Base-by-base conservation (phyloP, 2,113 vertebrate species). In the Engraulis encrasicolus region DNA sequence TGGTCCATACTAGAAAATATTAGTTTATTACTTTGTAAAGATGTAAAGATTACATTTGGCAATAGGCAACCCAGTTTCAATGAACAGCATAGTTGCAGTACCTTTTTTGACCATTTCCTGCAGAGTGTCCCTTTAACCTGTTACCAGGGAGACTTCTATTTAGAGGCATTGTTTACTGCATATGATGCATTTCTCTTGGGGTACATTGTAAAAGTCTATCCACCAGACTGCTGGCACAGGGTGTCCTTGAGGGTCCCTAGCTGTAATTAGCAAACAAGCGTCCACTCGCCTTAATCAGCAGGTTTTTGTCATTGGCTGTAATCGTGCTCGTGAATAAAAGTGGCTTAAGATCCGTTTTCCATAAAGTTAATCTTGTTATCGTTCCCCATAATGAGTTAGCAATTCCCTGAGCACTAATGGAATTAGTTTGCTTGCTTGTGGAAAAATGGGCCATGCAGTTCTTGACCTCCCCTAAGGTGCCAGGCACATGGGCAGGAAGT, bases 321-420 rank as follows among this genome's bases (percentile, higher is more conserved):
- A 34, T 15, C 9, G 49, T 49, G 23, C 15, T 83, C 77, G n/a
- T 40, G 49, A n/a, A 40, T 49, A 38, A 81, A 50, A 80, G 71
- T 84, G 31, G 78, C 78, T 66, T 78, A 81, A 78, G 66, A 34
- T 77, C 79, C 38, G 48, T 84, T 81, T 81, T 84, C 83, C 48
- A 74, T n/a, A n/a, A n/a, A n/a, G n/a, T n/a, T n/a, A n/a, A n/a
- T n/a, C 84, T 81, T 58, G 50, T 85, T 85, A 82, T 49, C 36
- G 31, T 78, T 85, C 50, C 31, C 50, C 36, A 34, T 81, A 85
- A 85, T 85, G 80, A 85, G 81, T 85, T 80, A 45, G 48, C 19
- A n/a, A 78, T 31, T 81, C 84, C 71, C 80, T 45, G 34, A 58
- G 71, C 38, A 50, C 66, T 78, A 85, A 81, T 85, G 50, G 71